These are phyloP conservation scores for Teleogryllus occipitalis DNA, from an alignment of 1,140 invertebrate species.

Conservation along the genomic window DNA sequence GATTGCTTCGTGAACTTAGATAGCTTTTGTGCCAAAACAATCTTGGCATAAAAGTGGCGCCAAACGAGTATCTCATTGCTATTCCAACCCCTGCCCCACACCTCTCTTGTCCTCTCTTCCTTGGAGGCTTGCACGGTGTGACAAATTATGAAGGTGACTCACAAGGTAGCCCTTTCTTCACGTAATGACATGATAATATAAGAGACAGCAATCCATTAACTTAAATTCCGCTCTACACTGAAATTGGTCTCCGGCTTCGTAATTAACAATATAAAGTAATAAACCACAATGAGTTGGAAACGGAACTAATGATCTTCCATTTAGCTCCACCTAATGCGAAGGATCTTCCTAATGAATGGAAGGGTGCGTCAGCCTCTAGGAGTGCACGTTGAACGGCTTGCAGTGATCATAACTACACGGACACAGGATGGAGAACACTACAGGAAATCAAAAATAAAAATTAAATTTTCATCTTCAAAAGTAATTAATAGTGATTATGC, in stretches of 20 bases:
- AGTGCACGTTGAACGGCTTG: too few species aligned
- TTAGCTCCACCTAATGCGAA: not conserved
- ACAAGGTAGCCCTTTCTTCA: not conserved
- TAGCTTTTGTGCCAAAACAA: too few species aligned
- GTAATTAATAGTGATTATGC: too few species aligned
- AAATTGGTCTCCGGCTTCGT: not conserved
- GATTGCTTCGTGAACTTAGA: too few species aligned
- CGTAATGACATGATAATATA: not conserved
- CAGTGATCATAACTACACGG: too few species aligned
- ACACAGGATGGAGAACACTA: too few species aligned
- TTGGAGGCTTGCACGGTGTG: not conserved
- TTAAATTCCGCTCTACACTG: not conserved
- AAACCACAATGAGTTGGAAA: not conserved
- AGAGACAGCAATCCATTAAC: not conserved
- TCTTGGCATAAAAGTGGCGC: too few species aligned
- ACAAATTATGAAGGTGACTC: not conserved
- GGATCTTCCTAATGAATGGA: not conserved
- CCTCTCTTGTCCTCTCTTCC: not conserved
- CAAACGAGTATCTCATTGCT: too few species aligned
- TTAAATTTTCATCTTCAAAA: too few species aligned
- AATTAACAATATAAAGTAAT: constrained; percentile 6
- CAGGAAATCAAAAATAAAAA: too few species aligned
- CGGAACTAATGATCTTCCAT: not conserved
- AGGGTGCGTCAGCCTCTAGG: not conserved
- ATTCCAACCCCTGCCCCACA: not conserved